Conservation (phyloP, 2,113 vertebrate species). For the Lepidothrix coronata region DNA sequence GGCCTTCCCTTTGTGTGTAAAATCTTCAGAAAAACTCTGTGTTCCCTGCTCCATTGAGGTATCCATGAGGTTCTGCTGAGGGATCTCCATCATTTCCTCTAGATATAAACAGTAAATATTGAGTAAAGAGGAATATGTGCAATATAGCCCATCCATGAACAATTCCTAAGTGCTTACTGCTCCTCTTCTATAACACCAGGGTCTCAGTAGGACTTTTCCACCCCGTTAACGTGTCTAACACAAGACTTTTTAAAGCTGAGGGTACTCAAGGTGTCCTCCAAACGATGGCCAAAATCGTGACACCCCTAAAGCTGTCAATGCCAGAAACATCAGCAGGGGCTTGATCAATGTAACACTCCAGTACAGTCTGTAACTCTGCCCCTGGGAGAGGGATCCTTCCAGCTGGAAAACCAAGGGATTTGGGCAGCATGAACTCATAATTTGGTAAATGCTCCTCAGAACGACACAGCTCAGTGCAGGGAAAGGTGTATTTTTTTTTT, state of each 20-base stretch:
- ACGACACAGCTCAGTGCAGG: background rate
- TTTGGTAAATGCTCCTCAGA: background rate
- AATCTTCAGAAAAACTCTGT: background rate
- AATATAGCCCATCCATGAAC: background rate
- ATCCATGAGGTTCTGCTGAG: fast-evolving
- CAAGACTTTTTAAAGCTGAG: background rate
- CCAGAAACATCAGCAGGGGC: background rate
- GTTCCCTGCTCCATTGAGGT: fast-evolving
- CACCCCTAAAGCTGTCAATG: background rate
- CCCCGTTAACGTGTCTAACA: background rate
- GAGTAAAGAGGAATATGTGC: fast-evolving
- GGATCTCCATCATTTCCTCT: background rate
- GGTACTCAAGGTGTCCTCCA: fast-evolving
- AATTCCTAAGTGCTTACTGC: background rate
- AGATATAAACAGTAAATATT: fast-evolving
- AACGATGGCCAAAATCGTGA: fast-evolving
- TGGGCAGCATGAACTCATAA: background rate
- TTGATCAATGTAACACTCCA: fast-evolving
- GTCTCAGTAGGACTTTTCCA: background rate
- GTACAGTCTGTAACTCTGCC: background rate
- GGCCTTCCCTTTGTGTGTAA: background rate
- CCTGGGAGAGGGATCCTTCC: background rate
- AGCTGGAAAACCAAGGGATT: background rate
- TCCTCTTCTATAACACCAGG: background rate
- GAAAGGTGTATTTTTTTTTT: background rate